Base-by-base conservation (phyloP, 2,797 vertebrate genomes). In the Sebastes taczanowskii region DNA sequence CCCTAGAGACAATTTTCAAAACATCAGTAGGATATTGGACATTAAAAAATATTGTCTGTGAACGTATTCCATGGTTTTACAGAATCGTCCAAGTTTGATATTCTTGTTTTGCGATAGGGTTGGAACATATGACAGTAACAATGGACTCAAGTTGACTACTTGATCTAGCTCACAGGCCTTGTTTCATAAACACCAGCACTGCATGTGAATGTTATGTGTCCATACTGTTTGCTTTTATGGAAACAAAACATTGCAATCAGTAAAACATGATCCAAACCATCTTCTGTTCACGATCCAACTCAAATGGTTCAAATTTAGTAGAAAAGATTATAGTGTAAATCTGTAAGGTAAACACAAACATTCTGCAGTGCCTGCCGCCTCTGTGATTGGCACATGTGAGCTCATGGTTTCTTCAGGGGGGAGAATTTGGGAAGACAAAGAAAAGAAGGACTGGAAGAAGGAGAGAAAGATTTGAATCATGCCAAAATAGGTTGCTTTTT, bases 281-380 rank as follows among this genome's bases (percentile, higher is more conserved):
- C 52, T 78, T 85, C 65, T 86, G 78, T 63, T 86, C 69, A 13
- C 11, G 0, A 76, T 81, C 77, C 82, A 86, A 61, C 71, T 81
- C 71, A 79, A 89, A 83, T 46, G 67, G 72, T 79, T 86, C 61
- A 74, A 27, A 85, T 82, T 80, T 78, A 79, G 83, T 62, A 14
- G 77, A 77, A 85, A 58, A 85, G 79, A 90, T 86, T 81, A 74
- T 16, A 74, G 73, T 72, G 72, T 77, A 88, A 84, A 78, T 90
- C 83, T 87, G 70, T 49, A 71, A 71, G 59, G 75, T 89, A 90
- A 91, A 90, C 87, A 91, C 76, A 79, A 88, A 85, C 86, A 79
- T 74, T 76, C 56, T 61, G 13, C 74, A 69, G 59, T 61, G 76
- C 70, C 38, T 74, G 60, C 79, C 7, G 63, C 79, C 82, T 83